Evolutionary conservation across 2,888 invertebrate species (phyloP).

Genomic region (Gortyna flavago): DNA sequence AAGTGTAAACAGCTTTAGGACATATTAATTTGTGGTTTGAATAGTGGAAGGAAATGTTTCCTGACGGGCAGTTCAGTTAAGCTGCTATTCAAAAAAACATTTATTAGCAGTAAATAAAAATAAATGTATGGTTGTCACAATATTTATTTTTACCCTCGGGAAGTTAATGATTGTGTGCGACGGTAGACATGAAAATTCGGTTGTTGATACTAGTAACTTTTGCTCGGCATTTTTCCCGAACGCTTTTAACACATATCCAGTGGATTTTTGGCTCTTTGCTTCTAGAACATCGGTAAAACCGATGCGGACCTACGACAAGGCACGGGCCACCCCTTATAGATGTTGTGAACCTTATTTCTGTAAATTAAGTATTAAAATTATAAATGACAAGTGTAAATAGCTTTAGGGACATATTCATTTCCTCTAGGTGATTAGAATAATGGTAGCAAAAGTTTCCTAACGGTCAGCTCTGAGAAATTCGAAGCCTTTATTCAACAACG

Average conservation of each 20-base stretch:
- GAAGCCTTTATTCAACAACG: background rate
- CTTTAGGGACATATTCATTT: background rate
- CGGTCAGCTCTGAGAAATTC: background rate
- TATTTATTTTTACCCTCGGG: background rate
- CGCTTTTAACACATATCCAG: conserved; percentile 64
- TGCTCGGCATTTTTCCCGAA: conserved; percentile 24
- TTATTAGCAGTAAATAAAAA: background rate
- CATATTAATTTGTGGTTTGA: background rate
- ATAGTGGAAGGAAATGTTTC: background rate
- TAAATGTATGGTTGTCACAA: no score
- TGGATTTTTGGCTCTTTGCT: conserved; percentile 53
- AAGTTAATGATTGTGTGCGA: conserved; percentile 22
- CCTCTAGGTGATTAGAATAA: background rate
- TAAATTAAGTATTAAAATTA: background rate
- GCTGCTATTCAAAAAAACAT: background rate
- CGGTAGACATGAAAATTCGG: conserved; percentile 10
- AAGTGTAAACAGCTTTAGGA: background rate
- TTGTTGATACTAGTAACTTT: conserved; percentile 23
- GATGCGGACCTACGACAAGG: conserved; percentile 64
- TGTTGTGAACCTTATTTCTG: conserved; percentile 23
- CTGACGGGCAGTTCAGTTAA: background rate
- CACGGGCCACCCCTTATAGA: conserved; percentile 14
- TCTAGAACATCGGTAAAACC: conserved; percentile 64
- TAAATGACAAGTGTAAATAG: background rate
- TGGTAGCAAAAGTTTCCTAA: background rate